Evolutionary conservation across 2,888 invertebrate genomes (phyloP), one percentile per base, ranked within the genome.

Genomic region (Caenorhabditis zanzibari): DNA sequence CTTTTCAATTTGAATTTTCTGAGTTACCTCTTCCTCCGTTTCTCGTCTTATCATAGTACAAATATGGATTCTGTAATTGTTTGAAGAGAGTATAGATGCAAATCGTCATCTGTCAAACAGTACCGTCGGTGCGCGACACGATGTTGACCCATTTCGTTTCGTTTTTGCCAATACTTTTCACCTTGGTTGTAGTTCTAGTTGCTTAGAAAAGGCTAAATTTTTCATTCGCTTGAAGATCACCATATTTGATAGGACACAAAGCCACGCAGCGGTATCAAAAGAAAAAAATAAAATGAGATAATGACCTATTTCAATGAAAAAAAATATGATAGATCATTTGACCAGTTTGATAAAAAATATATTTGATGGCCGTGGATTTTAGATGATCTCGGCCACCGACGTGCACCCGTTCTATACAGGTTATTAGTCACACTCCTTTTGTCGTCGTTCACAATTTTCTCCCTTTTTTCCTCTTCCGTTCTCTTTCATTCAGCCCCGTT

Each of bases 361-460:
- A 49, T 47, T 24, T 19, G 9, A 47, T 24, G 44, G 35, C 59
- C 49, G 66, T 58, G 35, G 66, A n/a, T 59, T 54, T 54, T n/a
- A 19, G 6, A 26, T 4, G n/a, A 41, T 61, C 63, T 26, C 66
- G 66, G 49, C 66, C 52, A 66, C 22, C 19, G 71, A 41, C 47
- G 71, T 71, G 71, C 71, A 58, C 58, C 66, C 47, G 66, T 58
- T 74, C 66, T 35, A 52, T 68, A 76, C 76, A 68, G 76, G 76
- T 75, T 56, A 49, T 79, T 58, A 72, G 63, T 71, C 69, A 63
- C 71, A 64, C 72, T 49, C 64, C 68, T 64, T 72, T 79, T 19
- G 58, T 54, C 79, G 47, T 58, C 58, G 56, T 63, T 71, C 64
- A 5, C 76, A n/a, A 47, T 47, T 47, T 68, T 59, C 64, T 63